Base-by-base conservation (phyloP, 92 coral and sea anemone species). In the Blastomussa wellsi region DNA sequence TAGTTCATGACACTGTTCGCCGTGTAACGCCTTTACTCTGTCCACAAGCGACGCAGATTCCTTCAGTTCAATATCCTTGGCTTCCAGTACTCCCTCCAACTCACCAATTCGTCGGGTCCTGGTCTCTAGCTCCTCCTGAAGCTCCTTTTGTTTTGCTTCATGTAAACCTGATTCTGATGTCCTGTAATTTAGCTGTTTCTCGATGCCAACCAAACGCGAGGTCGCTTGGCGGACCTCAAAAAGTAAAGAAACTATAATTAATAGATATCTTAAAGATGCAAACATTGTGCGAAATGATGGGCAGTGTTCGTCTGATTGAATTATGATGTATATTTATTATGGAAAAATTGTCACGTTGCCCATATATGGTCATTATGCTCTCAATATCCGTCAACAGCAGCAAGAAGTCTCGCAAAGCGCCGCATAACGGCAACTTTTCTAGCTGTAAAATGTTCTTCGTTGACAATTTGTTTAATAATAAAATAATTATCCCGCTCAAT, bases 1-100 rank as follows among this genome's bases (percentile, higher is more conserved):
- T 83, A 97, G 59, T 55, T 97, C 99, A 29, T 86, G 88, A 67
- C 99, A 97, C 70, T 97, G 99, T 59, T 97, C 98, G 22, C 84
- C 83, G 80, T 97, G 99, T 62, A 97, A 80, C n/a, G 84, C 92
- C 78, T 93, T 92, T 36, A 93, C 91, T 74, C 92, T 92, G 71
- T 97, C 97, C 89, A 97, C 91, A 47, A 97, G 82, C 8, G 92
- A 26, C 1, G 91, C 86, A 19, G 98, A 85, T 80, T 95, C 98
- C 74, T 89, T 81, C 5, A 94, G 48, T 78, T 94, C 97, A 2
- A 80, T 79, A 20, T 94, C 92, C 88, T 93, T 94, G 39, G 79
- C 93, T 44, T 91, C 91, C 70, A 97, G 55, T 14, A 89, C 41
- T 51, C 88, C 93, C 57, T 94, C 92, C 83, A 97, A 86, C 29